These are phyloP conservation scores for Drosophila colorata DNA, from an alignment of 2,888 invertebrate species.

Conservation along the genomic window DNA sequence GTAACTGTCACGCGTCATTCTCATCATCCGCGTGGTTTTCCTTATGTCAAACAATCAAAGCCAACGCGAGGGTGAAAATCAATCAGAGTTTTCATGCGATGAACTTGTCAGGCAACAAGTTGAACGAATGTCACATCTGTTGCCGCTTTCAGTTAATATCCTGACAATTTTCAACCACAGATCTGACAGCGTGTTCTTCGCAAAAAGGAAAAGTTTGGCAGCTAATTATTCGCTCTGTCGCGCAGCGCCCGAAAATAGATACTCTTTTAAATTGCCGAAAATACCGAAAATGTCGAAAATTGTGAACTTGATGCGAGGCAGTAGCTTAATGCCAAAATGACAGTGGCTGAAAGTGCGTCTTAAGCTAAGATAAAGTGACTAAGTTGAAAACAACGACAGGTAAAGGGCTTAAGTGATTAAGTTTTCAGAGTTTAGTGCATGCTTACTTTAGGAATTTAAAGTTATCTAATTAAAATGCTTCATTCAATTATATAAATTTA, in stretches of 20 bases:
- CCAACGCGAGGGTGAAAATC: slow-evolving; percentile 54
- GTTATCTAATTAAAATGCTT: too few species aligned
- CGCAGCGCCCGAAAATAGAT: slow-evolving; percentile 24
- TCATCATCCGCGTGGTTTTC: slow-evolving; percentile 1
- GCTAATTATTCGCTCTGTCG: slow-evolving; percentile 65
- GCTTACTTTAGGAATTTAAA: too few species aligned
- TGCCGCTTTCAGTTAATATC: slow-evolving; percentile 41
- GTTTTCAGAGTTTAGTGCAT: too few species aligned
- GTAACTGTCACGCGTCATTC: slow-evolving; percentile 20
- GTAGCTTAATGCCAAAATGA: slow-evolving; percentile 10
- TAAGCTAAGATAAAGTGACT: background rate
- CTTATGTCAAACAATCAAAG: slow-evolving; percentile 63
- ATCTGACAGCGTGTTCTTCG: slow-evolving; percentile 18
- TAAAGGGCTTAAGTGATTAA: background rate
- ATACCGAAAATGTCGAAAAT: slow-evolving; percentile 10
- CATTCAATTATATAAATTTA: too few species aligned
- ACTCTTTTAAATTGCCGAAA: slow-evolving; percentile 27
- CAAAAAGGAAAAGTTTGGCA: slow-evolving; percentile 24
- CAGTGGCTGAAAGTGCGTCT: background rate
- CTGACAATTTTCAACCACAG: slow-evolving; percentile 42
- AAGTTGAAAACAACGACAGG: too few species aligned
- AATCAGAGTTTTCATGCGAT: slow-evolving; percentile 66
- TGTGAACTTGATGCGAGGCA: background rate
- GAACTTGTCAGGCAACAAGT: slow-evolving; percentile 63
- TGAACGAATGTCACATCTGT: slow-evolving; percentile 37